Evolutionary conservation across 2,888 invertebrate species (phyloP).

Genomic region (Coecobrya sp.): DNA sequence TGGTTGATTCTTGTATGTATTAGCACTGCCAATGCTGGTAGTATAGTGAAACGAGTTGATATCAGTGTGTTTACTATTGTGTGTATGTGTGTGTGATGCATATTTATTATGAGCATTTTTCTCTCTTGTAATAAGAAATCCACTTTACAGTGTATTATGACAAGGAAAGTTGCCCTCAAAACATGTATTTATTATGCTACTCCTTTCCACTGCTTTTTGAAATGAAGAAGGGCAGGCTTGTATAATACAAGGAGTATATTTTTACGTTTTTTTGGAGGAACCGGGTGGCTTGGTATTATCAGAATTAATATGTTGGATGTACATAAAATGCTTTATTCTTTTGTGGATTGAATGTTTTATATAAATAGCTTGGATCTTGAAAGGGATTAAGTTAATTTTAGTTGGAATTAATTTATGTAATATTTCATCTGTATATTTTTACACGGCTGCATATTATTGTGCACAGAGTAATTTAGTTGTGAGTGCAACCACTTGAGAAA

Average conservation of each 20-base stretch:
- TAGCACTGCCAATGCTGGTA: not conserved
- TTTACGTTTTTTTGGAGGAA: not conserved
- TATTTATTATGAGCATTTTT: conserved; percentile 59
- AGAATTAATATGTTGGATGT: too few species aligned
- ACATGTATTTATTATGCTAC: conserved; percentile 74
- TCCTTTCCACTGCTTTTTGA: not conserved
- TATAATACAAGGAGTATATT: too few species aligned
- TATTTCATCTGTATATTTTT: too few species aligned
- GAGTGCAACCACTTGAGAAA: too few species aligned
- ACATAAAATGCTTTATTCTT: too few species aligned
- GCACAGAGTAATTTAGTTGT: too few species aligned
- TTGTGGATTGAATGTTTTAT: too few species aligned
- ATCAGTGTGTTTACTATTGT: conserved; percentile 55
- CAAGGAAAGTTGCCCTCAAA: conserved; percentile 65
- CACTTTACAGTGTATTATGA: conserved; percentile 79
- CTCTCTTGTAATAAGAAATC: conserved; percentile 71
- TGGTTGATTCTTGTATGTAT: conserved; percentile 70
- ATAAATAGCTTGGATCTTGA: too few species aligned
- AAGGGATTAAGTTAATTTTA: too few species aligned
- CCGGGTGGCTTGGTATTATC: too few species aligned
- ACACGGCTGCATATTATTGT: too few species aligned
- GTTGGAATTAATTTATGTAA: too few species aligned
- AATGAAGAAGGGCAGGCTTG: not conserved
- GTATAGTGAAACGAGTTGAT: conserved; percentile 32
- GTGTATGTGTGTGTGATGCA: conserved; percentile 73